These are phyloP conservation scores for Onychomys arenicola DNA, from an alignment of 2,797 vertebrate genomes.

Conservation along the genomic window DNA sequence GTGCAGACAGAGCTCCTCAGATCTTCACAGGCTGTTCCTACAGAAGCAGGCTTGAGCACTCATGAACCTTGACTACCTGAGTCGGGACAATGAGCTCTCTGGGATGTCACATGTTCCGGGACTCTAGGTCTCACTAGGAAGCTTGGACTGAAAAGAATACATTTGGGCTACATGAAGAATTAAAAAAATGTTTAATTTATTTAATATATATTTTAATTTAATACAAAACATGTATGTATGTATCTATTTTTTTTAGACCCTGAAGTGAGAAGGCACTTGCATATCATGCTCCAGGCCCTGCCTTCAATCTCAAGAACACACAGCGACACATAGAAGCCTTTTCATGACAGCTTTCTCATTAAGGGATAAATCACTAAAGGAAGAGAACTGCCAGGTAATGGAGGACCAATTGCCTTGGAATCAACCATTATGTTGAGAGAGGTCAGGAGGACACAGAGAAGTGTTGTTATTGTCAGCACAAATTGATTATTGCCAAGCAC, in stretches of 20 bases:
- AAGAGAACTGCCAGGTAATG: background rate
- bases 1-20: background rate
- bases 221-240: background rate
- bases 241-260: background rate
- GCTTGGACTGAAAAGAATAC: slow-evolving; percentile 30
- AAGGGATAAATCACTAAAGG: slow-evolving; percentile 3
- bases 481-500: background rate
- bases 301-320: background rate
- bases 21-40: background rate
- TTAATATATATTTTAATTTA: background rate
- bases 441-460: background rate
- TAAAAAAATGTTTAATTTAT: background rate
- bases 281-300: background rate
- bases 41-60: background rate
- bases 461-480: slow-evolving; percentile 20
- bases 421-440: background rate
- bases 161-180: background rate
- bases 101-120: background rate
- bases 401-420: slow-evolving; percentile 24
- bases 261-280: background rate
- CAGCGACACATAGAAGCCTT: background rate
- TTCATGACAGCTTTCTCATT: slow-evolving; percentile 4
- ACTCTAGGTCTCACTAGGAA: background rate
- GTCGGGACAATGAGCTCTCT: background rate
- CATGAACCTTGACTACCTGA: background rate